phyloP scores from a whole-genome alignment of 30 jellyfish, hydroid and myxozoan genomes.

The Rhopilema esculentum region DNA sequence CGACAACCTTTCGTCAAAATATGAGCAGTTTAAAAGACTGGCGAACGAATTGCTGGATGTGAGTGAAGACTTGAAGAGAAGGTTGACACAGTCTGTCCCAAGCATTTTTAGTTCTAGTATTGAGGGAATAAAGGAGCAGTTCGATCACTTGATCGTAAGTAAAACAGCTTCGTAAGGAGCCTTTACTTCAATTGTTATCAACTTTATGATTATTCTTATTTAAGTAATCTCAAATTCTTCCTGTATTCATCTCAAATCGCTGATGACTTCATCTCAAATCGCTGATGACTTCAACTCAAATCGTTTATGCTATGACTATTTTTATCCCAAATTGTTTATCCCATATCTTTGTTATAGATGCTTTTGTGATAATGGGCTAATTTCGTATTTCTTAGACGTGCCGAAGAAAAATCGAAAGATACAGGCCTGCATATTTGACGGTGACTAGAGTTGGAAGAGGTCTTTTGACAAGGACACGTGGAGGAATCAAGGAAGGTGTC shows the following conservation, averaged over 20 bases:
- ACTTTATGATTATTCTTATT: not conserved
- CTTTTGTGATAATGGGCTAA: not conserved
- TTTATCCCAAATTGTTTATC: not conserved
- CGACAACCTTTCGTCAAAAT: conserved; percentile 44
- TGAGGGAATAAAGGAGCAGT: conserved; percentile 72
- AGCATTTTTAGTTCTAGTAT: conserved; percentile 60
- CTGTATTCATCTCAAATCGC: too few relatives aligned
- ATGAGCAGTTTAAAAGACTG: conserved; percentile 66
- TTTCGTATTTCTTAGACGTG: conserved; percentile 29
- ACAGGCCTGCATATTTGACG: conserved; percentile 61
- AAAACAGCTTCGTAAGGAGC: not conserved
- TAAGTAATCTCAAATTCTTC: not conserved
- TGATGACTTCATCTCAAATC: not conserved
- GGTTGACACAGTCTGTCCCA: conserved; percentile 21
- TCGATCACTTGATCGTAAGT: conserved; percentile 72
- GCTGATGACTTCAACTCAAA: not conserved
- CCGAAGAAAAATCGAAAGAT: conserved; percentile 45
- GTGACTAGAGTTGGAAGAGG: conserved; percentile 45
- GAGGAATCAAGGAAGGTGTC: conserved; percentile 8
- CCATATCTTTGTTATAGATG: not conserved
- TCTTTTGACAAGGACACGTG: conserved; percentile 25
- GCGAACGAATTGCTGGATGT: conserved; percentile 72
- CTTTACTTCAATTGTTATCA: not conserved
- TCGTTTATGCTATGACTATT: not conserved
- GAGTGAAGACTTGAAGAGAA: conserved; percentile 35